phyloP scores from a whole-genome alignment of 2,888 invertebrate genomes.

The Sarcophaga variegata region DNA sequence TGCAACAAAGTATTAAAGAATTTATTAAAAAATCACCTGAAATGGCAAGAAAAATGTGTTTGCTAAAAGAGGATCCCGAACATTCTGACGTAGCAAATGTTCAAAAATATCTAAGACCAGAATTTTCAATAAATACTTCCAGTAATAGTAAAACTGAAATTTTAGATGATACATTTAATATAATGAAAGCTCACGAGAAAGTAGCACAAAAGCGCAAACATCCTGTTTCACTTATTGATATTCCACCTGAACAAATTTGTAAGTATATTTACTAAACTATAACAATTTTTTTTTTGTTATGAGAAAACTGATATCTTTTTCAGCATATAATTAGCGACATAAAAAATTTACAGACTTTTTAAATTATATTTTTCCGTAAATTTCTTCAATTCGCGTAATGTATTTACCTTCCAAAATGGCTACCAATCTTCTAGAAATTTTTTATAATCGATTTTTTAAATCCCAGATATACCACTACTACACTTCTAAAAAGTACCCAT shows the following conservation, averaged over 20 bases:
- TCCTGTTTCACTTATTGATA: conserved; percentile 76
- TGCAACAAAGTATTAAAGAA: conserved; percentile 86
- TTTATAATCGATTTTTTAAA: too few species aligned
- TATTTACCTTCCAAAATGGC: too few species aligned
- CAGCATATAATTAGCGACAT: too few species aligned
- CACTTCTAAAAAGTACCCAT: too few species aligned
- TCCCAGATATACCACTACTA: too few species aligned
- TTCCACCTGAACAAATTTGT: conserved; percentile 81
- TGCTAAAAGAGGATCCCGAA: conserved; percentile 73
- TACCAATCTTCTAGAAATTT: too few species aligned
- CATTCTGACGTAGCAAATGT: not conserved
- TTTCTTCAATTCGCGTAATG: too few species aligned
- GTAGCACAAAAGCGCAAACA: conserved; percentile 82
- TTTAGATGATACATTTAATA: conserved; percentile 80
- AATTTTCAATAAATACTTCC: not conserved
- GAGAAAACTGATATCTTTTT: too few species aligned
- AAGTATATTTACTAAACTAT: conserved; percentile 68
- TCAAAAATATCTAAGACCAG: not conserved
- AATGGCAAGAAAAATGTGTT: conserved; percentile 84
- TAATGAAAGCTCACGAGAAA: conserved; percentile 84
- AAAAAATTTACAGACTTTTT: too few species aligned
- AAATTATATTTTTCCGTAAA: too few species aligned
- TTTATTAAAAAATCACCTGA: conserved; percentile 85
- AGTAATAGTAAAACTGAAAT: conserved; percentile 48
- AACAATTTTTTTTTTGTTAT: too few species aligned